Evolutionary conservation across 1,140 invertebrate genomes (phyloP).

Genomic region (Philopotamus ludificatus): DNA sequence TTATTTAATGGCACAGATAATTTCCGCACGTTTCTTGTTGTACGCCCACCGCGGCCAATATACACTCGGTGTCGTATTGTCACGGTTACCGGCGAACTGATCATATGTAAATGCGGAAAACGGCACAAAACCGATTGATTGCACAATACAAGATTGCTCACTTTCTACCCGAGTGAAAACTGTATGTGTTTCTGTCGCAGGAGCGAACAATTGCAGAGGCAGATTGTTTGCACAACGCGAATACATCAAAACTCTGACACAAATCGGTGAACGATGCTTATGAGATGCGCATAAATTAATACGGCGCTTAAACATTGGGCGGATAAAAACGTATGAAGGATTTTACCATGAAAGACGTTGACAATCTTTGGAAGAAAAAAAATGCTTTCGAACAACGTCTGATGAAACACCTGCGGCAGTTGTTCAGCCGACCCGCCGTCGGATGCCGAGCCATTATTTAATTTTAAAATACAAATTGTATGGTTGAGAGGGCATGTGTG

Average conservation of each 20-base stretch:
- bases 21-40: too few species aligned
- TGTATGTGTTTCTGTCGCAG: background rate
- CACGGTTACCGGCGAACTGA: background rate
- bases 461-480: constrained; percentile 4
- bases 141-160: background rate
- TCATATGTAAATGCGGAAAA: background rate
- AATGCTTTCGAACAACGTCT: background rate
- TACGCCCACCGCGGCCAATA: too few species aligned
- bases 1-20: too few species aligned
- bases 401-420: background rate
- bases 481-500: background rate
- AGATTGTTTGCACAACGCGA: background rate
- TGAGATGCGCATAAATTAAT: too few species aligned
- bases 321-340: background rate
- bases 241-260: background rate
- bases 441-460: too few species aligned
- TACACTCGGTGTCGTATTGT: too few species aligned
- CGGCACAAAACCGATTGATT: background rate
- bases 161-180: constrained; percentile 4
- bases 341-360: background rate
- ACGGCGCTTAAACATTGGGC: background rate
- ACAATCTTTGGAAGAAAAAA: background rate
- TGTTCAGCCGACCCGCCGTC: too few species aligned
- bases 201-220: background rate
- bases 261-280: too few species aligned